A percentile compares a stretch with the other conserved stretches of the same genome.
These are phyloP conservation scores for Timema podura DNA, from an alignment of 2,888 invertebrate species.

Conservation along the genomic window DNA sequence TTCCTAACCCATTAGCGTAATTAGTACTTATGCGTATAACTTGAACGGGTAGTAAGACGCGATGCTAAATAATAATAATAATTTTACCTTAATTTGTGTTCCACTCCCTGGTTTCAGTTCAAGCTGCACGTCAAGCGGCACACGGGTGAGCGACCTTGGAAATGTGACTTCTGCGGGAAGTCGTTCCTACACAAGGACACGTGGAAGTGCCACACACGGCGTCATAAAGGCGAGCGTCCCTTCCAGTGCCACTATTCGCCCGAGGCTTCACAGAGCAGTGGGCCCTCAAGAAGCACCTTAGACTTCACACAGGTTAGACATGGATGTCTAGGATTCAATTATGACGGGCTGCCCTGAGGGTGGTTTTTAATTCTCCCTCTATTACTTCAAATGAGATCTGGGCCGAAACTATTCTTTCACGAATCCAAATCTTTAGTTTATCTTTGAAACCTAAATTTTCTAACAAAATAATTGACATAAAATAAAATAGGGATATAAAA, in stretches of 20 bases:
- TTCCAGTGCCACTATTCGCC: constrained; percentile 56
- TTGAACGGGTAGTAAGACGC: no score
- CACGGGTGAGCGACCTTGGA: constrained; percentile 55
- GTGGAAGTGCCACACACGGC: constrained; percentile 61
- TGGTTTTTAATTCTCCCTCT: neutral
- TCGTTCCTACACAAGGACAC: constrained; percentile 58
- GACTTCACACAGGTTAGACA: constrained; percentile 54
- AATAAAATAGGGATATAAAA: no score
- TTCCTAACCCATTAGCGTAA: no score
- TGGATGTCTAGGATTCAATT: no score
- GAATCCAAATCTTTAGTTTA: neutral
- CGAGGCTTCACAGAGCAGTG: constrained; percentile 62
- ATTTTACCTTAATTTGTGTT: no score
- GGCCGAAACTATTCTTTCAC: neutral
- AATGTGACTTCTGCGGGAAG: constrained; percentile 56
- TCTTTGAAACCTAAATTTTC: no score
- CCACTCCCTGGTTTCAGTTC: constrained; percentile 39
- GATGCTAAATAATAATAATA: no score
- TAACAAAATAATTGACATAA: no score
- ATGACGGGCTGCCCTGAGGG: neutral
- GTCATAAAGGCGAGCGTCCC: constrained; percentile 62
- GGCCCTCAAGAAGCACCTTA: constrained; percentile 61
- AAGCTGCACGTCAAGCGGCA: constrained; percentile 62
- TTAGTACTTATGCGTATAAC: no score
- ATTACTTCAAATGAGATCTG: neutral